phyloP scores from a whole-genome alignment of 2,888 invertebrate species.

The Eristalis intricaria region DNA sequence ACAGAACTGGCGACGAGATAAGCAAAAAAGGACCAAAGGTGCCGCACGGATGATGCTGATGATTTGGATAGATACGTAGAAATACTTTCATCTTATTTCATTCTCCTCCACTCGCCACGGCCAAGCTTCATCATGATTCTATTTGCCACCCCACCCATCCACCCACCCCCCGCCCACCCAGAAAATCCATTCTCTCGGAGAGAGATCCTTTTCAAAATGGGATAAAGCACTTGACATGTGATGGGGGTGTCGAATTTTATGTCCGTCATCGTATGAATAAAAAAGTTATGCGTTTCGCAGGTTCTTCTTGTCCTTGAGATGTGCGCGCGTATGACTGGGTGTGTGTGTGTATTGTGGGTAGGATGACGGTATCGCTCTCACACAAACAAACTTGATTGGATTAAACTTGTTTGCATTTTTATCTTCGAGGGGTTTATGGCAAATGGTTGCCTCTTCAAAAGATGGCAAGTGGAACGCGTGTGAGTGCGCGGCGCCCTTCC shows the following conservation, averaged over 20 bases:
- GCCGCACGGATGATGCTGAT: slow-evolving; percentile 71
- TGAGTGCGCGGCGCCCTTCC: slow-evolving; percentile 4
- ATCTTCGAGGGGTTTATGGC: slow-evolving; percentile 68
- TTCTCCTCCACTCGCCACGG: slow-evolving; percentile 34
- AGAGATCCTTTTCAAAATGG: slow-evolving; percentile 69
- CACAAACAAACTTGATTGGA: slow-evolving; percentile 70
- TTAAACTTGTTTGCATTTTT: slow-evolving; percentile 74
- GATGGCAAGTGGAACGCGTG: slow-evolving; percentile 44
- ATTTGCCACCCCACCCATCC: slow-evolving; percentile 8
- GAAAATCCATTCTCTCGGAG: slow-evolving; percentile 4
- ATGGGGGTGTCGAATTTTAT: slow-evolving; percentile 74
- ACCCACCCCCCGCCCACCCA: neutral
- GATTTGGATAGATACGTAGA: slow-evolving; percentile 70
- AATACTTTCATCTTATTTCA: slow-evolving; percentile 67
- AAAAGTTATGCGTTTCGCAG: slow-evolving; percentile 72
- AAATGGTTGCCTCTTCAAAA: slow-evolving; percentile 64
- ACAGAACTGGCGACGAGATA: slow-evolving; percentile 56
- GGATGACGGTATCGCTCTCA: neutral
- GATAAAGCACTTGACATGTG: slow-evolving; percentile 72
- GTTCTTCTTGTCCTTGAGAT: slow-evolving; percentile 54
- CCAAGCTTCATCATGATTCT: slow-evolving; percentile 49
- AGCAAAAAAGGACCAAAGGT: slow-evolving; percentile 70
- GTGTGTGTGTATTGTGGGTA: neutral
- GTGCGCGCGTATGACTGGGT: neutral
- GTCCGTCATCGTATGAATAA: slow-evolving; percentile 74